Conservation (phyloP, 1,140 invertebrate genomes). For the Euglossa dilemma region DNA sequence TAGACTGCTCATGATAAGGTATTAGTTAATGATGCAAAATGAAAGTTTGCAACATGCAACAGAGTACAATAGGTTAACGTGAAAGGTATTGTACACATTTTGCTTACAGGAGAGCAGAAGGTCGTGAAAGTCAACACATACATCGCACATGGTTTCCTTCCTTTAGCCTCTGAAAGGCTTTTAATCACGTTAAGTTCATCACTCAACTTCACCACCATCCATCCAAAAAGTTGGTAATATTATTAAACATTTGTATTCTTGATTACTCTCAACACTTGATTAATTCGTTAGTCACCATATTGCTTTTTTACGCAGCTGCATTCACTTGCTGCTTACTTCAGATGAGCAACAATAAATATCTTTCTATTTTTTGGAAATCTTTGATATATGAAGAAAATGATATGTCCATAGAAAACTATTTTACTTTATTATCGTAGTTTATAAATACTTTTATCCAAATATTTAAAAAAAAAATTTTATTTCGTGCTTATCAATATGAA, state of each 20-base stretch:
- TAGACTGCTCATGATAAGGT: not conserved
- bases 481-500: constrained; percentile 38
- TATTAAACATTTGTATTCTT: constrained; percentile 73
- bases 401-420: not conserved
- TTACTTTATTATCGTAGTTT: not conserved
- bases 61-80: constrained; percentile 59
- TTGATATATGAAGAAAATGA: not conserved
- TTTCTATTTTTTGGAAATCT: not conserved
- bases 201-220: constrained; percentile 69
- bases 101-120: constrained; percentile 90
- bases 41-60: constrained; percentile 31
- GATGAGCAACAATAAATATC: constrained; percentile 35
- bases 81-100: constrained; percentile 73
- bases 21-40: not conserved
- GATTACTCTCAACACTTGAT: constrained; percentile 72
- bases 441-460: not conserved
- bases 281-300: constrained; percentile 78
- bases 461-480: constrained; percentile 2
- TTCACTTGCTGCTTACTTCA: constrained; percentile 66
- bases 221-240: constrained; percentile 73
- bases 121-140: constrained; percentile 90
- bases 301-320: constrained; percentile 67
- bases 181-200: constrained; percentile 74
- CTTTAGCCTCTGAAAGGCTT: constrained; percentile 75
- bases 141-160: constrained; percentile 87